A percentile compares a stretch with the other conserved stretches of the same genome.
These are phyloP conservation scores for Drosophila pullipes DNA, from an alignment of 2,888 invertebrate genomes.

Conservation along the genomic window DNA sequence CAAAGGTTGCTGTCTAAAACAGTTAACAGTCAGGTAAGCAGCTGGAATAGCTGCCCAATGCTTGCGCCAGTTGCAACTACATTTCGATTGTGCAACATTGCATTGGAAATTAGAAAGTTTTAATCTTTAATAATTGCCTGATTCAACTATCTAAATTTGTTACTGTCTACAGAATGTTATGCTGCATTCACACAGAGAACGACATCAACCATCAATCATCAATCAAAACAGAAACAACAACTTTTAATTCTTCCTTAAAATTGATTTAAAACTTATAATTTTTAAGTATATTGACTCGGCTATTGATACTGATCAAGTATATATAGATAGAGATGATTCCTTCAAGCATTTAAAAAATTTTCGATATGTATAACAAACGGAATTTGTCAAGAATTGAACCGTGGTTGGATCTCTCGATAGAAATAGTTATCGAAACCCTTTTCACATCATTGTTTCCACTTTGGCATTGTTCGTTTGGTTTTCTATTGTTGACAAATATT, in stretches of 20 bases:
- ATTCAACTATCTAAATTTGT: neutral
- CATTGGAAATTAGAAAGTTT: neutral
- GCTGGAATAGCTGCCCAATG: neutral
- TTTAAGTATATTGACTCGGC: neutral
- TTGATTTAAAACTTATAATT: neutral
- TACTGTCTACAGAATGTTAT: too few relatives aligned
- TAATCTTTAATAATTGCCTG: neutral
- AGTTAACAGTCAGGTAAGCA: neutral
- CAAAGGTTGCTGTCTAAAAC: neutral
- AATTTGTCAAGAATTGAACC: neutral
- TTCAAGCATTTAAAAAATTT: neutral
- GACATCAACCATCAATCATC: neutral
- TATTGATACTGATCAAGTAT: neutral
- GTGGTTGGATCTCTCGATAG: neutral
- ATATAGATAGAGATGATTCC: neutral
- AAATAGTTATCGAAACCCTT: neutral
- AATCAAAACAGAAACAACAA: neutral
- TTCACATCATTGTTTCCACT: neutral
- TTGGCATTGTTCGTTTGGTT: neutral
- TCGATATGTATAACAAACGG: neutral
- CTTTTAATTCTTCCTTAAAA: neutral
- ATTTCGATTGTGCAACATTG: neutral
- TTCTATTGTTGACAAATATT: neutral
- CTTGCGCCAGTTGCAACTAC: neutral
- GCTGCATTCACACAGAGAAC: neutral